Evolutionary conservation across 2,113 vertebrate genomes (phyloP).

Genomic region (Noctilio leporinus): DNA sequence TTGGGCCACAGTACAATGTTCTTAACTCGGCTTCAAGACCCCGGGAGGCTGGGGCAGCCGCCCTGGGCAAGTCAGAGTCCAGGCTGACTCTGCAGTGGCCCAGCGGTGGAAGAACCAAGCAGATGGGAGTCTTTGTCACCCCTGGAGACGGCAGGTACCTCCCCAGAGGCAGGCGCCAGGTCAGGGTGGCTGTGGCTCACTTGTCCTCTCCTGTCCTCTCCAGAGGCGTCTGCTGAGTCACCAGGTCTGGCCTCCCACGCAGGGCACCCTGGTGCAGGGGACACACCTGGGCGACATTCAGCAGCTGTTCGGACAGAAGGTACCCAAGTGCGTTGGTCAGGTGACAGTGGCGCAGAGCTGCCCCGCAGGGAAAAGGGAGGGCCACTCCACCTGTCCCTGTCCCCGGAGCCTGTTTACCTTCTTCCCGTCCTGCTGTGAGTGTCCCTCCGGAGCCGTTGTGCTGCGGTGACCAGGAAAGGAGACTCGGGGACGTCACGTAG

Average conservation of each 20-base stretch:
- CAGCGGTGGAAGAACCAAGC: neutral
- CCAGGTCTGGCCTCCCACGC: neutral
- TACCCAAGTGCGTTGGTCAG: accelerated
- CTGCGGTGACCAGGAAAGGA: slow-evolving; percentile 60
- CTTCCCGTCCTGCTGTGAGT: slow-evolving; percentile 18
- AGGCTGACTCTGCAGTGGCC: neutral
- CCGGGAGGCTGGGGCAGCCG: neutral
- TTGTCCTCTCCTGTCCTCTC: neutral
- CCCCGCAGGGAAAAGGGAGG: neutral
- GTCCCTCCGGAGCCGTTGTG: neutral
- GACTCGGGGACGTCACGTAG: slow-evolving; percentile 18
- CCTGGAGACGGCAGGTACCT: too few relatives aligned
- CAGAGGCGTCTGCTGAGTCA: neutral
- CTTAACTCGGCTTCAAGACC: neutral
- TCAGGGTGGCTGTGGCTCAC: neutral
- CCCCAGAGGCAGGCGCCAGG: neutral
- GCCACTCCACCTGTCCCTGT: neutral
- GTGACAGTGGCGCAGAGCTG: neutral
- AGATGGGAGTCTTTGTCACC: too few relatives aligned
- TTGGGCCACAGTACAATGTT: neutral
- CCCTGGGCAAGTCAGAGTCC: neutral
- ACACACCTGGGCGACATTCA: neutral
- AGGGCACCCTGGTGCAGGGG: too few relatives aligned
- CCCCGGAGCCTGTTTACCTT: slow-evolving; percentile 50
- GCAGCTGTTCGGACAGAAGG: neutral